These are phyloP conservation scores for Dicrurus megarhynchus DNA, from an alignment of 2,113 vertebrate genomes.

Conservation along the genomic window DNA sequence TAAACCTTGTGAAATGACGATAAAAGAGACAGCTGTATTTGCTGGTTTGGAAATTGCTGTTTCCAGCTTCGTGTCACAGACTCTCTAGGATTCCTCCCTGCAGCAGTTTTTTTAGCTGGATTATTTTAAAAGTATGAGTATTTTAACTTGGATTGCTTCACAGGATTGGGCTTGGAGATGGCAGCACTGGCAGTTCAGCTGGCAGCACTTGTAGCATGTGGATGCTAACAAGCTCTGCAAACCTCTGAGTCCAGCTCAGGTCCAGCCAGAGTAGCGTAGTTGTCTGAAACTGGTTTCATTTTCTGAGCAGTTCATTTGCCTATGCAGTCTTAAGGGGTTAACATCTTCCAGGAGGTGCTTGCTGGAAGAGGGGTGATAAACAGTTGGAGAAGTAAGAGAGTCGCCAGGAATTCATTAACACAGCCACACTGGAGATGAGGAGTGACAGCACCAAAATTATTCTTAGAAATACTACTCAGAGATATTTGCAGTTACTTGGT, in stretches of 20 bases:
- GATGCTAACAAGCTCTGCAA: background rate
- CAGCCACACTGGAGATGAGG: fast-evolving
- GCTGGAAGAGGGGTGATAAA: background rate
- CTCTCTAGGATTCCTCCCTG: background rate
- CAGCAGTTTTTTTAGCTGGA: background rate
- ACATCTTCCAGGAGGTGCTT: background rate
- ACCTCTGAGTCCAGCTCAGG: background rate
- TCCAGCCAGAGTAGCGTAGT: background rate
- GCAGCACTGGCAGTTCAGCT: background rate
- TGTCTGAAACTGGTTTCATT: background rate
- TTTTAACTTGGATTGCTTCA: background rate
- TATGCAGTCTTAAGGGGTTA: background rate
- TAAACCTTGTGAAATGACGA: background rate
- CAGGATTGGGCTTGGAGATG: background rate
- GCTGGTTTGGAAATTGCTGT: background rate
- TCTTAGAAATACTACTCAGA: background rate
- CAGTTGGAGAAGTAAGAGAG: background rate
- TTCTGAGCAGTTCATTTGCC: background rate
- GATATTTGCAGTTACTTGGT: background rate
- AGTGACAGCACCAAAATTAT: background rate
- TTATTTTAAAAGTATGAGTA: background rate
- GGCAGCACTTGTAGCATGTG: background rate
- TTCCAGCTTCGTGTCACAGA: background rate
- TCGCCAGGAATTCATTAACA: background rate
- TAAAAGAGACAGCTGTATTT: background rate